Conservation (phyloP, 2,888 invertebrate genomes). For the Lepetodrilus schrolli region DNA sequence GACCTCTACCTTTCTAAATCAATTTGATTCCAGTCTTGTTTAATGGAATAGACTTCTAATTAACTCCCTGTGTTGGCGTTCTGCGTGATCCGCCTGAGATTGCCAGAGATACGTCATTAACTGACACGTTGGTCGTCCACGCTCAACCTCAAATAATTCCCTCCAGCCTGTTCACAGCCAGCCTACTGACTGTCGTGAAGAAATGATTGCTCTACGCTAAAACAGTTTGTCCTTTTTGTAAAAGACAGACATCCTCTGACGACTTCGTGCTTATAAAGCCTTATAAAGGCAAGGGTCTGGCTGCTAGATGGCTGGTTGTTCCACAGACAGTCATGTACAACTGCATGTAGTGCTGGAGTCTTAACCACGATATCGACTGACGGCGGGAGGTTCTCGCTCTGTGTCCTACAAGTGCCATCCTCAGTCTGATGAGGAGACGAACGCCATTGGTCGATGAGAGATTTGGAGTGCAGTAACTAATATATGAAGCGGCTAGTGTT, state of each 20-base stretch:
- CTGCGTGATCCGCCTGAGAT: background rate
- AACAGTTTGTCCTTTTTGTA: background rate
- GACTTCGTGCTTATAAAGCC: too few relatives aligned
- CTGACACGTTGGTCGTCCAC: too few relatives aligned
- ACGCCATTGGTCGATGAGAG: slow-evolving; percentile 10
- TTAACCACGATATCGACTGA: background rate
- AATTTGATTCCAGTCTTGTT: slow-evolving; percentile 8
- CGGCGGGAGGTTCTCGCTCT: background rate
- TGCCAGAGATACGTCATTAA: slow-evolving; percentile 3
- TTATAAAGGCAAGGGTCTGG: too few relatives aligned
- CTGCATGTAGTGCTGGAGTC: background rate
- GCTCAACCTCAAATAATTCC: too few relatives aligned
- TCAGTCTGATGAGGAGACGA: background rate
- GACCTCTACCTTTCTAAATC: background rate
- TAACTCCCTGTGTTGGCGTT: background rate
- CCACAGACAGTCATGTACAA: background rate
- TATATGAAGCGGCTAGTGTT: slow-evolving; percentile 4
- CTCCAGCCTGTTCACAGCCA: background rate
- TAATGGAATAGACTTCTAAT: slow-evolving; percentile 16
- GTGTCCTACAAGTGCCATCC: slow-evolving; percentile 14
- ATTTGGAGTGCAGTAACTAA: slow-evolving; percentile 3
- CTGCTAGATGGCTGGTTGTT: too few relatives aligned
- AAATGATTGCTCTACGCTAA: background rate
- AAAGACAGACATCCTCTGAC: too few relatives aligned
- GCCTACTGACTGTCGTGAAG: background rate